A percentile compares a stretch with the other conserved stretches of the same genome.
phyloP scores from a whole-genome alignment of 1,140 invertebrate genomes.

The Calycopis cecrops region DNA sequence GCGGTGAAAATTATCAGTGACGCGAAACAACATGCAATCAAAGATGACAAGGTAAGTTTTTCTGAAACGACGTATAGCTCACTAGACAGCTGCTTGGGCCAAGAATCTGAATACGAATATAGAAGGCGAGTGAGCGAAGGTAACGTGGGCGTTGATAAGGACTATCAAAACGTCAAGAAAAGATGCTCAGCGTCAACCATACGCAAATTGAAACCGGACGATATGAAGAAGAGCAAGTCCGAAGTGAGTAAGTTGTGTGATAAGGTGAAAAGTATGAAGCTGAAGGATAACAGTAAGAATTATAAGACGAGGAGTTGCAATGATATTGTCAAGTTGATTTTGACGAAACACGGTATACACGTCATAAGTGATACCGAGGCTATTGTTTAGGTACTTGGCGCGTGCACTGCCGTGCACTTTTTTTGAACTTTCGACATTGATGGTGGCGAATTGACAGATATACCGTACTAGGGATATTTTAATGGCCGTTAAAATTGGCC shows the following conservation, averaged over 20 bases:
- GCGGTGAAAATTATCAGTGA: constrained; percentile 63
- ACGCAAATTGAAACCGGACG: constrained; percentile 48
- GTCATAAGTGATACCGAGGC: constrained; percentile 85
- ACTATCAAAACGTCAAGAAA: constrained; percentile 38
- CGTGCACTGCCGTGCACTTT: too few species aligned
- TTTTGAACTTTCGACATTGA: too few species aligned
- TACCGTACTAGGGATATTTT: too few species aligned
- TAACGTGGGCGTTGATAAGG: constrained; percentile 35
- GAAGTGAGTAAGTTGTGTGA: constrained; percentile 64
- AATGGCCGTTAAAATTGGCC: too few species aligned
- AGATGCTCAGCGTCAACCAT: constrained; percentile 55
- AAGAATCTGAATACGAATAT: constrained; percentile 53
- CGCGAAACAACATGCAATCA: constrained; percentile 39
- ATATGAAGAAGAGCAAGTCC: constrained; percentile 59
- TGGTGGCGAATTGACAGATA: too few species aligned
- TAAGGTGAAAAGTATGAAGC: constrained; percentile 57
- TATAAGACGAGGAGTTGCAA: constrained; percentile 76
- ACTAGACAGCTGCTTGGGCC: constrained; percentile 51
- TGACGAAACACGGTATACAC: constrained; percentile 84
- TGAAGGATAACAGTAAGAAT: constrained; percentile 51
- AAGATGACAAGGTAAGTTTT: constrained; percentile 71
- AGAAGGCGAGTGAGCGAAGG: constrained; percentile 55
- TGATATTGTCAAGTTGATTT: constrained; percentile 81
- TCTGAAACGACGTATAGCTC: constrained; percentile 40
- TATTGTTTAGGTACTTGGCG: constrained; percentile 73